These are phyloP conservation scores for Oreocharis arfaki DNA, from an alignment of 2,113 vertebrate species.

Conservation along the genomic window DNA sequence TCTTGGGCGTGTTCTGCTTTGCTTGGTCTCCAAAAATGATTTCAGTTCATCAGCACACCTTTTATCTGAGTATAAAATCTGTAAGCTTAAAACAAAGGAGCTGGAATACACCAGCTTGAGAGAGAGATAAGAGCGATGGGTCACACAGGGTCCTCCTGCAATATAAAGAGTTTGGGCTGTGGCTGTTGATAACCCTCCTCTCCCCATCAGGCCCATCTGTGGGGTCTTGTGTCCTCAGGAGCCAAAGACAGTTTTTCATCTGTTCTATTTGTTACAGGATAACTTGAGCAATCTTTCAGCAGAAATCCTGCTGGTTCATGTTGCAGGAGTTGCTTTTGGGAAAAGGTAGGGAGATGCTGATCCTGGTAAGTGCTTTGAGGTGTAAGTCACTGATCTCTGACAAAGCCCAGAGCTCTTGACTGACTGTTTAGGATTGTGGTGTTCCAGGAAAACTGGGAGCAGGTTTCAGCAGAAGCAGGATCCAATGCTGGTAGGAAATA, in stretches of 20 bases:
- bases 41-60: not conserved
- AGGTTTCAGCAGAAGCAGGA: not conserved
- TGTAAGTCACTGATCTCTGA: not conserved
- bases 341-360: accelerated
- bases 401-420: not conserved
- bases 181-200: not conserved
- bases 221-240: not conserved
- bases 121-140: not conserved
- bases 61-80: not conserved
- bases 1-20: not conserved
- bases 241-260: not conserved
- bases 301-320: not conserved
- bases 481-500: not conserved
- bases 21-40: not conserved
- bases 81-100: not conserved
- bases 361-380: not conserved
- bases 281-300: not conserved
- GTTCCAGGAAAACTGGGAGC: not conserved
- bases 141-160: not conserved
- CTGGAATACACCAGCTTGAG: not conserved
- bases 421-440: not conserved
- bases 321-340: not conserved
- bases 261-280: not conserved
- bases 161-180: not conserved
- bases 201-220: not conserved